Evolutionary conservation across 2,113 vertebrate species (phyloP).

Genomic region (Cygnus atratus): DNA sequence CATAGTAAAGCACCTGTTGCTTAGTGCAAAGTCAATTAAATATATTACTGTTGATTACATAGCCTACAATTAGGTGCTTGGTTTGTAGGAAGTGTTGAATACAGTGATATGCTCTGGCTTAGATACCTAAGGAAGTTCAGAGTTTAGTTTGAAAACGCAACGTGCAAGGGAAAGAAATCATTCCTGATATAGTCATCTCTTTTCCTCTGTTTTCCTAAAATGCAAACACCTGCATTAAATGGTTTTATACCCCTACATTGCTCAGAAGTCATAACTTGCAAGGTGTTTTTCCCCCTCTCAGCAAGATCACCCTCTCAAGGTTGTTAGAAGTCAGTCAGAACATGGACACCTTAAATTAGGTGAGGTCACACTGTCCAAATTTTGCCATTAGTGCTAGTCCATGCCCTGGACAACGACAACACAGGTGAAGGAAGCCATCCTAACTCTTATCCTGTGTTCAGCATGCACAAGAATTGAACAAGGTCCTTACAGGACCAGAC

Average conservation of each 20-base stretch:
- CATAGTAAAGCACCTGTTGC: not conserved
- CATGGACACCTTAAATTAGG: too few species aligned
- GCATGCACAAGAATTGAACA: not conserved
- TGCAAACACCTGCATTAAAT: not conserved
- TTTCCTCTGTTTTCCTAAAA: not conserved
- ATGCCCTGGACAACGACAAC: not conserved
- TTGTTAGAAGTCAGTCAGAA: not conserved
- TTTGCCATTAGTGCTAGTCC: not conserved
- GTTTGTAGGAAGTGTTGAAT: not conserved
- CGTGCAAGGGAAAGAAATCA: not conserved
- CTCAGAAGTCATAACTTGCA: not conserved
- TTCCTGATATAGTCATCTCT: not conserved
- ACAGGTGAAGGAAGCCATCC: not conserved
- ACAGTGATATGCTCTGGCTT: not conserved
- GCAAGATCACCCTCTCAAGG: not conserved
- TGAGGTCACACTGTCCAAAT: not conserved
- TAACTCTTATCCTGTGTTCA: not conserved
- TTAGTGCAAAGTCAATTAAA: not conserved
- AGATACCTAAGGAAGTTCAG: not conserved
- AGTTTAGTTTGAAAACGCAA: not conserved
- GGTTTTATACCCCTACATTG: not conserved
- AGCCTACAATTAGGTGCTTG: not conserved
- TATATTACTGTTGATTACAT: not conserved
- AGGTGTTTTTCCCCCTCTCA: not conserved
- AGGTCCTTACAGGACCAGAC: not conserved